These are phyloP conservation scores for Neoscelio sp. DNA, from an alignment of 2,888 invertebrate genomes.

Conservation along the genomic window DNA sequence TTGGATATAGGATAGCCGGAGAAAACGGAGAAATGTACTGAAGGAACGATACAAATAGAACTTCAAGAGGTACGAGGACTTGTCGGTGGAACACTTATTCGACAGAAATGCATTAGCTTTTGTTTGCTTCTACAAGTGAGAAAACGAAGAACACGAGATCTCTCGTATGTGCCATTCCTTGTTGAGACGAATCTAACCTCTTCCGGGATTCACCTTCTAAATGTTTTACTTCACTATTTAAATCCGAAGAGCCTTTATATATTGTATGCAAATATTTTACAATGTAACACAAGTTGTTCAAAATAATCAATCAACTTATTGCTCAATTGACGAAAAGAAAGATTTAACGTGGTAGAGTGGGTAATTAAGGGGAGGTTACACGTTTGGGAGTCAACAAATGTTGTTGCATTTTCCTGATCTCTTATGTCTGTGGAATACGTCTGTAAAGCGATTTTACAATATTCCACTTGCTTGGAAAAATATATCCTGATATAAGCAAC, in stretches of 20 bases:
- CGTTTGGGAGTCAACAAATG: too few relatives aligned
- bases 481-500: too few relatives aligned
- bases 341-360: too few relatives aligned
- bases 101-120: conserved; percentile 75
- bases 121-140: conserved; percentile 70
- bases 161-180: conserved; percentile 7
- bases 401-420: too few relatives aligned
- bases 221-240: conserved; percentile 40
- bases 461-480: too few relatives aligned
- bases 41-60: conserved; percentile 50
- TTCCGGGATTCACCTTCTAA: conserved; percentile 46
- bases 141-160: conserved; percentile 34
- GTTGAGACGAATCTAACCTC: conserved; percentile 24
- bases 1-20: conserved; percentile 10
- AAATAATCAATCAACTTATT: too few relatives aligned
- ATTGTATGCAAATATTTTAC: conserved; percentile 51
- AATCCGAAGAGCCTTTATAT: conserved; percentile 36
- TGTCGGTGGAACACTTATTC: conserved; percentile 69
- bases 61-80: conserved; percentile 45
- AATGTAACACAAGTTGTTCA: background rate
- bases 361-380: too few relatives aligned
- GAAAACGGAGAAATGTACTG: conserved; percentile 33
- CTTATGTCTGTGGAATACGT: too few relatives aligned
- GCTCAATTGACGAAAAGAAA: too few relatives aligned
- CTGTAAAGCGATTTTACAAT: too few relatives aligned